Conservation (phyloP, 2,113 vertebrate species). For the Andinoacara biseriatus region DNA sequence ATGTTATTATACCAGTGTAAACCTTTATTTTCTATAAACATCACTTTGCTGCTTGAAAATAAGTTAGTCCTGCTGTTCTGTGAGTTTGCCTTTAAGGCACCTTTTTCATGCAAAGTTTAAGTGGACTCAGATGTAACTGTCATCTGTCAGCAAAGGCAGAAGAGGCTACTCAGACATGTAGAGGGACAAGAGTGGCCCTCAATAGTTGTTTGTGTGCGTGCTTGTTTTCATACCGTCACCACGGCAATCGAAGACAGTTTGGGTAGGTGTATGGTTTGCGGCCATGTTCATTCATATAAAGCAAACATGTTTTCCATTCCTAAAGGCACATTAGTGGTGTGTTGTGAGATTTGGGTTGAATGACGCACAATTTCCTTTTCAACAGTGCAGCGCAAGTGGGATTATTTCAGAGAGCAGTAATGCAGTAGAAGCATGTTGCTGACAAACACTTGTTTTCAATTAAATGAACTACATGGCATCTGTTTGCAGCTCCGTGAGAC, state of each 20-base stretch:
- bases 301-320: not conserved
- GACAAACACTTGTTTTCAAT: conserved; percentile 19
- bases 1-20: not conserved
- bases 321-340: not conserved
- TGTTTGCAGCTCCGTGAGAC: not conserved
- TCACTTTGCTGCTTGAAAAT: not conserved
- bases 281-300: conserved; percentile 5
- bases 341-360: not conserved
- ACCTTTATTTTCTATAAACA: not conserved
- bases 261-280: not conserved
- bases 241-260: not conserved
- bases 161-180: not conserved
- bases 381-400: not conserved
- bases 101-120: not conserved
- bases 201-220: not conserved
- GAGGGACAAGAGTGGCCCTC: not conserved
- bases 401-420: conserved; percentile 7
- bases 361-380: conserved; percentile 8
- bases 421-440: not conserved
- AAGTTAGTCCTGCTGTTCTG: not conserved
- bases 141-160: not conserved
- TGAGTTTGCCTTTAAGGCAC: not conserved
- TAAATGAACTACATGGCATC: conserved; percentile 8
- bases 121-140: not conserved
- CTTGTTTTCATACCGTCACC: not conserved